Conservation (phyloP, 2,797 vertebrate genomes). For the Enteromius trimaculatus region DNA sequence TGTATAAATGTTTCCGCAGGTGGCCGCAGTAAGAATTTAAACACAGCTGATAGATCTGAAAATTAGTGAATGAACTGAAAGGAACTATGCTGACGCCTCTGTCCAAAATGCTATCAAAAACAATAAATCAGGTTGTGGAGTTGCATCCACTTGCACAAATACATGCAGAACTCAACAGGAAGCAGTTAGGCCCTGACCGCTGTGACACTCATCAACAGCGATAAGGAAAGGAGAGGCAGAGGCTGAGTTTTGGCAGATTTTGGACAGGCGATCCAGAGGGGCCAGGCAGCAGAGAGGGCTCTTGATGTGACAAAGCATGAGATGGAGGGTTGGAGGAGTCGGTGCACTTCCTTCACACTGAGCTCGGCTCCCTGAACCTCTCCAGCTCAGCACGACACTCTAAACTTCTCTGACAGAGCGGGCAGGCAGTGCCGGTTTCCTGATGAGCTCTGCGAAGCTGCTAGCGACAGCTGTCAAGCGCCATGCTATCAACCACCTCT, state of each 20-base stretch:
- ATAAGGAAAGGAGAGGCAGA: conserved; percentile 50
- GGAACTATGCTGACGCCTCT: background rate
- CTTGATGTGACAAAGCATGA: conserved; percentile 60
- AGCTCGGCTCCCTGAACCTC: conserved; percentile 52
- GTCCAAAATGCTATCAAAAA: conserved; percentile 50
- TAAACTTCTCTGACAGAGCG: conserved; percentile 63
- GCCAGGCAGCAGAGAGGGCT: conserved; percentile 43
- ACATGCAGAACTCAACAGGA: conserved; percentile 45
- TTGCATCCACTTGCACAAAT: conserved; percentile 45
- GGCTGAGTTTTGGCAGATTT: conserved; percentile 58
- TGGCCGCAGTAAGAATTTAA: background rate
- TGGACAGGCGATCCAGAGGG: conserved; percentile 61
- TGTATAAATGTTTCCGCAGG: background rate
- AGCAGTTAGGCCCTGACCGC: conserved; percentile 40
- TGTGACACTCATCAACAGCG: conserved; percentile 50
- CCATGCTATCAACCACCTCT: conserved; percentile 57
- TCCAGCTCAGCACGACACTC: conserved; percentile 48
- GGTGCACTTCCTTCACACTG: conserved; percentile 49
- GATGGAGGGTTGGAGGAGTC: conserved; percentile 60
- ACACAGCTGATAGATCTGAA: background rate
- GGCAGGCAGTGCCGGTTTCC: conserved; percentile 58
- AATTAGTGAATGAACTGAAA: background rate
- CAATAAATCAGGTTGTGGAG: conserved; percentile 47
- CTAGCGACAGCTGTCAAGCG: conserved; percentile 69
- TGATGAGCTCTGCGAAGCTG: conserved; percentile 60